phyloP scores from a whole-genome alignment of 2,113 vertebrate genomes.

The Dicrurus megarhynchus region DNA sequence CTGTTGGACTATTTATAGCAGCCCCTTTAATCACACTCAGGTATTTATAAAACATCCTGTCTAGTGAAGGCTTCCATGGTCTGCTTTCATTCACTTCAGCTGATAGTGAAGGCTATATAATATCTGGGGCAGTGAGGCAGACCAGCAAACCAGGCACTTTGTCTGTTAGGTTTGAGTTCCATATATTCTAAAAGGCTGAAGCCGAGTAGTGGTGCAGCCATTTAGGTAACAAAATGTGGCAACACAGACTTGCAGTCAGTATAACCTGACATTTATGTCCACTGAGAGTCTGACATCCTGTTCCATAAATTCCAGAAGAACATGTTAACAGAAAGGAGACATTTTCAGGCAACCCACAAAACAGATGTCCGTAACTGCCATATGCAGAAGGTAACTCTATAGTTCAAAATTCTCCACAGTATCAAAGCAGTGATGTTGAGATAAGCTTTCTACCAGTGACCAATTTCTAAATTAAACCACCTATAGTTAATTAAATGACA shows the following conservation, averaged over 20 bases:
- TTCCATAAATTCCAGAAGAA: background rate
- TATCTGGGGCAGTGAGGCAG: background rate
- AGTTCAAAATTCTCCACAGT: background rate
- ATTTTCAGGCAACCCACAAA: background rate
- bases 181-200: background rate
- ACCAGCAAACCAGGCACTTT: background rate
- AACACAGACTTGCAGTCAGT: background rate
- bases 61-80: background rate
- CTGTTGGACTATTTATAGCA: conserved; percentile 58
- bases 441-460: background rate
- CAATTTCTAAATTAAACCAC: background rate
- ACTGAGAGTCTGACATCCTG: background rate
- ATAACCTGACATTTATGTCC: background rate
- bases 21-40: background rate
- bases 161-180: background rate
- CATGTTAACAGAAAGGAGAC: background rate
- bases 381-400: background rate
- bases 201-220: background rate
- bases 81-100: conserved; percentile 24
- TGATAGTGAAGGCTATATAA: conserved; percentile 13
- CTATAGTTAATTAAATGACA: background rate
- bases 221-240: background rate
- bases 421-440: background rate
- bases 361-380: background rate
- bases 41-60: conserved; percentile 36